A percentile compares a stretch with the other conserved stretches of the same genome.
These are phyloP conservation scores for Platycercus adscitus DNA, from an alignment of 2,113 vertebrate species.

Conservation along the genomic window DNA sequence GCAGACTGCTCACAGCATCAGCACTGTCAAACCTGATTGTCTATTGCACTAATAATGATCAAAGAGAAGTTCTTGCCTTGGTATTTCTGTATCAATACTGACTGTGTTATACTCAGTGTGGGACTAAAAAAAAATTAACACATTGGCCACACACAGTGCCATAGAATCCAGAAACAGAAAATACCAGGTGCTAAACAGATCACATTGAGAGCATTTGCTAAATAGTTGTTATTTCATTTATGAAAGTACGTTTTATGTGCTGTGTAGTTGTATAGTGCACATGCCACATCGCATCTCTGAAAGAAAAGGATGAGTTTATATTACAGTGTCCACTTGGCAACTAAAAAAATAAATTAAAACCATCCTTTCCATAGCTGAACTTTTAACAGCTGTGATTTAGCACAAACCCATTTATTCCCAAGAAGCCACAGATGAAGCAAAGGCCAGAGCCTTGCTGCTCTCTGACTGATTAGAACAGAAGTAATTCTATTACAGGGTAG, in stretches of 20 bases:
- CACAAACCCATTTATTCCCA: not conserved
- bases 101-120: not conserved
- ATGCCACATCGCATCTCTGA: not conserved
- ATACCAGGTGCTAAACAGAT: not conserved
- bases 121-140: not conserved
- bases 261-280: not conserved
- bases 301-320: not conserved
- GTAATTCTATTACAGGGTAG: slow-evolving; percentile 27
- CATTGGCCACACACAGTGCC: not conserved
- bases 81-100: not conserved
- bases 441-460: not conserved
- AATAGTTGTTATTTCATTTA: not conserved
- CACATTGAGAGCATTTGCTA: not conserved
- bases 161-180: not conserved
- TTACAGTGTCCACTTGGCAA: not conserved
- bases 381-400: not conserved
- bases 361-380: not conserved
- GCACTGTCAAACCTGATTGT: not conserved
- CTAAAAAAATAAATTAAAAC: not conserved
- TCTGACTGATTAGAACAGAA: not conserved
- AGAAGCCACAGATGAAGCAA: not conserved
- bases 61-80: not conserved
- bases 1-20: not conserved
- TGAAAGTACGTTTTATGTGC: not conserved
- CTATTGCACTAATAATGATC: not conserved